Base-by-base conservation (phyloP, 2,797 vertebrate species). In the Mareca penelope region DNA sequence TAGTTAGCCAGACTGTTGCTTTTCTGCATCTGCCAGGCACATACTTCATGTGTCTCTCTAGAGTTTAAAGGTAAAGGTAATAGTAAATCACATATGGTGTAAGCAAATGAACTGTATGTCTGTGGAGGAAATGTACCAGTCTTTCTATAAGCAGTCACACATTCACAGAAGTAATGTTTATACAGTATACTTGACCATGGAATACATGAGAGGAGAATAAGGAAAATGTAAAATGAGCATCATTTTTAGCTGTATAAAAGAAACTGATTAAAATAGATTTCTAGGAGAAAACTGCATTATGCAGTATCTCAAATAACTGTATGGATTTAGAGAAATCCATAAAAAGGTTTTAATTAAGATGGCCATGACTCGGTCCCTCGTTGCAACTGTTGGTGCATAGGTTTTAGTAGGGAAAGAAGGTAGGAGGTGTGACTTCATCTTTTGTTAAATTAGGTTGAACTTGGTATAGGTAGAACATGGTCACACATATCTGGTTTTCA, bases 191-290 rank as follows among this genome's bases (percentile, higher is more conserved):
- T 14, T 91, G 26, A 52, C 84, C 76, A 33, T 3, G 56, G 37
- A 85, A 28, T 39, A 50, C 1, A 6, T 29, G 31, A 68, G 63
- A 50, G 29, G 23, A 88, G 68, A 68, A 15, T 84, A 82, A 80
- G 26, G 22, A 65, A 93, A 69, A 75, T n/a, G 16, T 57, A 80
- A 81, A 89, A 67, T 31, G 3, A 80, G 6, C 12, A 61, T 33
- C 2, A 22, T 52, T 73, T 76, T 68, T 44, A 44, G 5, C 23
- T 10, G 61, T 76, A 18, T 28, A 12, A 55, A 39, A 21, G 11
- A 73, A 90, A 64, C 28, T 15, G 22, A 18, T 69, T 71, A 71
- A 90, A 94, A 81, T 23, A 84, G 19, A 29, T 78, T 79, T 81
- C 31, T 67, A 44, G 37, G 24, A 84, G 42, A 44, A 86, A 81